Base-by-base conservation (phyloP, 2,797 vertebrate genomes). In the Sebastes cheni region DNA sequence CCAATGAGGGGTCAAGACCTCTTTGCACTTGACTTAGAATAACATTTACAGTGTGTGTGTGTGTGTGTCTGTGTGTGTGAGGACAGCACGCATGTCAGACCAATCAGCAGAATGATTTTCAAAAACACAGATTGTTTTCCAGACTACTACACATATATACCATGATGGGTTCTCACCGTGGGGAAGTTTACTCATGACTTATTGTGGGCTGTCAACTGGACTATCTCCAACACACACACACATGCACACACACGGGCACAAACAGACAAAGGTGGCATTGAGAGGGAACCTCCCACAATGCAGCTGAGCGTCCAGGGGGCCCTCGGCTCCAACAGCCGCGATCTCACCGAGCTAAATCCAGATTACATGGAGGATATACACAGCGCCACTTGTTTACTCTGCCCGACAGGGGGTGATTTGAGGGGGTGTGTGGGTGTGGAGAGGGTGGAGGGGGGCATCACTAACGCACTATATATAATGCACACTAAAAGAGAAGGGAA, bases 291-390 rank as follows among this genome's bases (percentile, higher is more conserved):
- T 96, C 96, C 96, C 95, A 96, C 94, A 69, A 84, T 84, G 96
- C 87, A 90, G 86, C 94, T 94, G 95, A 94, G 92, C 89, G 86
- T 94, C 90, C 89, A 85, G 92, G 87, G 82, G 94, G 81, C 73
- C 86, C 83, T 75, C 66, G 39, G 76, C 92, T 88, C 82, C 89
- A 95, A 94, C 90, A 92, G 93, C 88, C 94, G 92, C 90, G 95
- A 95, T 95, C 95, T 96, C 91, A 94, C 89, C 93, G 91, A 84
- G 81, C 93, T 96, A 95, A 97, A 96, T 95, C 95, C 96, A 96
- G 94, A 97, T 97, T 96, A 97, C 97, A 97, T 96, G 96, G 95
- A 95, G 95, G 96, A 96, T 97, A 88, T 92, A 94, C 93, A 81
- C 96, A 95, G 94, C 84, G 93, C 93, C 92, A 95, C 95, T 95